A percentile compares a stretch with the other conserved stretches of the same genome.
Evolutionary conservation across 2,797 vertebrate species (phyloP).

Genomic region (Mormyrus proboscirostris): DNA sequence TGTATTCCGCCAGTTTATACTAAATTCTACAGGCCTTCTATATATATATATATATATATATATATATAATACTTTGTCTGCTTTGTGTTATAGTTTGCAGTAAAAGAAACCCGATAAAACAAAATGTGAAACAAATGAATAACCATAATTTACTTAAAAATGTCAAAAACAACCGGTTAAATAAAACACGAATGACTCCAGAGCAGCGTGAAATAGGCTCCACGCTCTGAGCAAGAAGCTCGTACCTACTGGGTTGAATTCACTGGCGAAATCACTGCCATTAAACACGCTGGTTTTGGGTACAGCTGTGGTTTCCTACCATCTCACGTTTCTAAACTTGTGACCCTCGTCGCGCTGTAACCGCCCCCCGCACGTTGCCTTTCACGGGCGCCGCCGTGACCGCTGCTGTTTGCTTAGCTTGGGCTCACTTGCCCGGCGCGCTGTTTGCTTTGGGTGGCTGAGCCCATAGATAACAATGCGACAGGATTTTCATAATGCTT

Average conservation of each 20-base stretch:
- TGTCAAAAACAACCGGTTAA: neutral
- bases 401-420: neutral
- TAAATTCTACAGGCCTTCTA: neutral
- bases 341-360: neutral
- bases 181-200: neutral
- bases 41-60: neutral
- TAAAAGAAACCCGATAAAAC: neutral
- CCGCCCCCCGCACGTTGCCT: neutral
- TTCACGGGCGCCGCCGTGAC: neutral
- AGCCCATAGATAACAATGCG: neutral
- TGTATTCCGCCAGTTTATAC: neutral
- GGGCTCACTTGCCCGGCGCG: no score
- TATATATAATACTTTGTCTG: neutral
- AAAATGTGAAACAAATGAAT: neutral
- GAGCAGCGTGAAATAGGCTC: neutral
- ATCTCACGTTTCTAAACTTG: neutral
- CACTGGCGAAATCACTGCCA: neutral
- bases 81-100: neutral
- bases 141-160: neutral
- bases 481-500: neutral
- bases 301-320: neutral
- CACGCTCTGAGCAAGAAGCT: neutral
- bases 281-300: neutral
- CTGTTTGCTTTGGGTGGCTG: neutral
- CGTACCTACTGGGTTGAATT: neutral